Evolutionary conservation across 2,888 invertebrate genomes (phyloP), one percentile per base, ranked within the genome.

Genomic region (Clistopyga incitator): DNA sequence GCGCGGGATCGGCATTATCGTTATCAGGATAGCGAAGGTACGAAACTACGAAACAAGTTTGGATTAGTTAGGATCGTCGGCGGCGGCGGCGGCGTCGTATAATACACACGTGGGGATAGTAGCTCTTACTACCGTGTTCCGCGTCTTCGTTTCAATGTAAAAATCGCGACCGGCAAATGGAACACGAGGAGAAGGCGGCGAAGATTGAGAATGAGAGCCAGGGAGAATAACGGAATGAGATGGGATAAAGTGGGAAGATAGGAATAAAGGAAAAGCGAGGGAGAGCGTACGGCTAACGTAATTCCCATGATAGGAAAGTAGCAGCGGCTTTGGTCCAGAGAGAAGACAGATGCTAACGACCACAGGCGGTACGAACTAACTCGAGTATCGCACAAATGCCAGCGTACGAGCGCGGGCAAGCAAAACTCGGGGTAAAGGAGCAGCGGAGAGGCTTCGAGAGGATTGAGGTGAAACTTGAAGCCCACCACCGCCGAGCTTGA

Each of bases 271-370:
- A 54, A 75, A 78, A 70, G 72, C 56, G 76, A 54, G 70, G 74
- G 78, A 76, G 81, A 71, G 77, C 75, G 84, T 85, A 84, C 77
- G 38, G 85, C 76, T 82, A 74, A 65, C 52, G 65, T 76, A 79
- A 83, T 72, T 65, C 71, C 71, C 67, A 67, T 71, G 79, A 79
- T 34, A 11, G 76, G 71, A 71, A 71, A 76, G 82, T 79, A 67
- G 76, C 79, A 76, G 75, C 52, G 85, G 71, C 85, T 72, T 84
- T 84, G 85, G 85, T 84, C 83, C 87, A 83, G 85, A 83, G 85
- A 83, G 88, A 89, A 90, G 90, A 91, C 88, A 88, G 89, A 91
- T 90, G 90, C 89, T 91, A 91, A 90, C 90, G 90, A 91, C 88
- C 89, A 86, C 79, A 86, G 86, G 86, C 85, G 89, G 86, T 85